Conservation (phyloP, 2,797 vertebrate species). For the Coluber constrictor region DNA sequence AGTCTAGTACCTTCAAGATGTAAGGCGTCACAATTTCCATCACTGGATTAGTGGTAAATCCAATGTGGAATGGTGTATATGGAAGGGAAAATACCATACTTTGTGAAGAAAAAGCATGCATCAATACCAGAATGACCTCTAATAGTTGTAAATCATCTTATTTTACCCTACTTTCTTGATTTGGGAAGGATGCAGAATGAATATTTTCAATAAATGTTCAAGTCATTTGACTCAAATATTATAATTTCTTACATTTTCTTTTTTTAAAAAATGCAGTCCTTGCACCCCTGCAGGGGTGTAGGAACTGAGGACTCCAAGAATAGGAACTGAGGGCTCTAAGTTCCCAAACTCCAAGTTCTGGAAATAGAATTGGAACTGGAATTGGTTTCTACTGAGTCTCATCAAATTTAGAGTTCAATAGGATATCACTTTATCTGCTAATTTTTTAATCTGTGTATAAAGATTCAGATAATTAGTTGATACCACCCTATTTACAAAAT, state of each 20-base stretch:
- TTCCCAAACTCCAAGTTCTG: neutral
- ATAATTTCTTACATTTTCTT: neutral
- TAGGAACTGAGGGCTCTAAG: too few species aligned
- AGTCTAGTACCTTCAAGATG: neutral
- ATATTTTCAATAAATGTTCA: neutral
- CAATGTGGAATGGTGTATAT: neutral
- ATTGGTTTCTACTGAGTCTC: neutral
- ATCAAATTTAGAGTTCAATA: neutral
- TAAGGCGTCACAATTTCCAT: neutral
- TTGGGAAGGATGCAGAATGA: neutral
- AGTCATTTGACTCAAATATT: neutral
- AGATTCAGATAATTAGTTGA: neutral
- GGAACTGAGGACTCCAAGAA: neutral
- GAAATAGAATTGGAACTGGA: neutral
- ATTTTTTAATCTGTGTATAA: neutral
- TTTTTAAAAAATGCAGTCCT: neutral
- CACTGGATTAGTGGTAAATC: neutral
- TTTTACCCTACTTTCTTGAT: neutral
- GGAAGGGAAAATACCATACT: neutral
- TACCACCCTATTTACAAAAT: neutral
- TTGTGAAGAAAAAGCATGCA: slow-evolving; percentile 10
- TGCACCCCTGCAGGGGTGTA: neutral
- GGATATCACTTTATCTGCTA: neutral
- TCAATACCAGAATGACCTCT: slow-evolving; percentile 47
- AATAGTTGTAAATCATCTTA: slow-evolving; percentile 30